These are phyloP conservation scores for Drosophila multiciliata DNA, from an alignment of 2,888 invertebrate species.

Conservation along the genomic window DNA sequence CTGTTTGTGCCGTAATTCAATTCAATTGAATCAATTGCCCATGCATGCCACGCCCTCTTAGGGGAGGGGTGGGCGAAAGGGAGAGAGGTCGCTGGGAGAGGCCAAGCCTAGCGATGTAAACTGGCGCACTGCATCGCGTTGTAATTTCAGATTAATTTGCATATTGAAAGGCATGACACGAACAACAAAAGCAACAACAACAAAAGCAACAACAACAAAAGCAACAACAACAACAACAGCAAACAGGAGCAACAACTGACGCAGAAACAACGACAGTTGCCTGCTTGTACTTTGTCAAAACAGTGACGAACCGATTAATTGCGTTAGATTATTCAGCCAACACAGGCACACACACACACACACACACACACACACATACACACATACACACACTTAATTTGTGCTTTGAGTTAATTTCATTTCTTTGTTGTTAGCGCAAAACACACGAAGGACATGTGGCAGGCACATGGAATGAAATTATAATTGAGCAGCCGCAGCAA, in stretches of 20 bases:
- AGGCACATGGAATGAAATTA: constrained; percentile 65
- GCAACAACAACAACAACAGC: constrained; percentile 3
- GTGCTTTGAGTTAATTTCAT: constrained; percentile 74
- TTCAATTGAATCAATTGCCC: constrained; percentile 57
- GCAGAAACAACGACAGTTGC: constrained; percentile 49
- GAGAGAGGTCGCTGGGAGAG: constrained; percentile 5
- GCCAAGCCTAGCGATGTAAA: constrained; percentile 30
- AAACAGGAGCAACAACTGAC: constrained; percentile 20
- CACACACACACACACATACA: background rate
- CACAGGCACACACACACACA: constrained; percentile 38
- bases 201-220: constrained; percentile 16
- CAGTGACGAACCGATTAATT: constrained; percentile 82
- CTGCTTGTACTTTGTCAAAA: constrained; percentile 68
- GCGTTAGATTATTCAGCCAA: constrained; percentile 74
- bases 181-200: constrained; percentile 20
- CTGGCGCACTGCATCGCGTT: constrained; percentile 39
- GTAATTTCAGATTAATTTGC: constrained; percentile 76
- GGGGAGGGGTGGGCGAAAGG: background rate
- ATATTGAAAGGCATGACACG: constrained; percentile 60
- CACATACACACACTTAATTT: constrained; percentile 50
- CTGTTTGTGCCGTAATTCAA: constrained; percentile 47
- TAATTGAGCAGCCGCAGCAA: constrained; percentile 69
- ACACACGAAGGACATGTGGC: constrained; percentile 52
- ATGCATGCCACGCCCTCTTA: constrained; percentile 1
- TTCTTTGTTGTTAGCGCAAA: constrained; percentile 75